Evolutionary conservation across 92 coral and sea anemone species (phyloP).

Genomic region (Heteractis magnifica): DNA sequence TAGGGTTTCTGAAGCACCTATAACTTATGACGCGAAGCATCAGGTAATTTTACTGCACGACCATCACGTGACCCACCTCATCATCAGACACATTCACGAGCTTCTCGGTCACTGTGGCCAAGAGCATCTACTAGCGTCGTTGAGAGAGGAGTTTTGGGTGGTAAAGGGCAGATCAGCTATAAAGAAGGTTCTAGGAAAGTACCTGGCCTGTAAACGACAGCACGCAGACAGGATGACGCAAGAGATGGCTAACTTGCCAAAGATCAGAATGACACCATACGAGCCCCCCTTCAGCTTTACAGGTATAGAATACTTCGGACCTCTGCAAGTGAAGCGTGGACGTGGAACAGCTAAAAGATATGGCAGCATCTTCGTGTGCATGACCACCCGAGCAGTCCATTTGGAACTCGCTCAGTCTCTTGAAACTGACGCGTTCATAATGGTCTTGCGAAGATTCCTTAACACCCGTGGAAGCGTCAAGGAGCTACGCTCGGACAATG

Average conservation of each 20-base stretch:
- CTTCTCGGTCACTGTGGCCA: constrained; percentile 53
- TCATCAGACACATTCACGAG: constrained; percentile 30
- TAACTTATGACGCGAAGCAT: constrained; percentile 44
- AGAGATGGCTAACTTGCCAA: constrained; percentile 47
- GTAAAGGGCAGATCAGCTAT: constrained; percentile 17
- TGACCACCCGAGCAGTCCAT: constrained; percentile 11
- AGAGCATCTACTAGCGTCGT: constrained; percentile 45
- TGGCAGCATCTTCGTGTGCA: constrained; percentile 29
- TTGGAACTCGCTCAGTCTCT: constrained; percentile 29
- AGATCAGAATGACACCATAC: constrained; percentile 39
- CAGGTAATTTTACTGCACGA: constrained; percentile 40
- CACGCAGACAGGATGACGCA: constrained; percentile 25
- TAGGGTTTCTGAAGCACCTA: constrained; percentile 30
- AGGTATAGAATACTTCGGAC: constrained; percentile 50
- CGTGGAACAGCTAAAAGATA: constrained; percentile 38
- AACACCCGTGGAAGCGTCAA: constrained; percentile 13
- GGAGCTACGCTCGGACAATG: constrained; percentile 35
- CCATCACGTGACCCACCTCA: constrained; percentile 26
- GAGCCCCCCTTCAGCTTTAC: constrained; percentile 37
- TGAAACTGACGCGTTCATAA: constrained; percentile 44
- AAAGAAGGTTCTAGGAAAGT: constrained; percentile 19
- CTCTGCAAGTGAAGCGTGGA: constrained; percentile 45
- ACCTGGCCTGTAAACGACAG: constrained; percentile 20
- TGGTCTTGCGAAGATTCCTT: constrained; percentile 24
- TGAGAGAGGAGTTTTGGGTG: constrained; percentile 28